Percentiles rank a stretch among this genome's conserved stretches.
Evolutionary conservation across 2,797 vertebrate species (phyloP).

Genomic region (Paratrypauchen microcephalus): DNA sequence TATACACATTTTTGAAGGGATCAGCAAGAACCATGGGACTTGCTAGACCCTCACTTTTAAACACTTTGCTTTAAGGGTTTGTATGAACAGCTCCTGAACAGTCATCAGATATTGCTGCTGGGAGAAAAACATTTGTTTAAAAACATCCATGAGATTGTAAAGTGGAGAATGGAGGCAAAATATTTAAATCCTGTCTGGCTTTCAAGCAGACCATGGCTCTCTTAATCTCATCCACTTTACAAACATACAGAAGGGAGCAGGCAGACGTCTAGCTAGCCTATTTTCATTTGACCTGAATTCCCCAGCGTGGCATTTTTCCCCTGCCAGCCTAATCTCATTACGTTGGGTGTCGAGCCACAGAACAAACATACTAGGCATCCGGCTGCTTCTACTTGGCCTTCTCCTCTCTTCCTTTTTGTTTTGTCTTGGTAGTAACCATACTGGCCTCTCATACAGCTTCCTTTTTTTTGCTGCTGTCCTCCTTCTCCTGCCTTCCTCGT

Average conservation of each 20-base stretch:
- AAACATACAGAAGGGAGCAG: conserved; percentile 71
- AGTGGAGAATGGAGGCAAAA: conserved; percentile 37
- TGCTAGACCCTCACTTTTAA: conserved; percentile 48
- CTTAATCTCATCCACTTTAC: conserved; percentile 77
- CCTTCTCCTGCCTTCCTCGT: conserved; percentile 51
- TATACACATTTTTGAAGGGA: too few species aligned
- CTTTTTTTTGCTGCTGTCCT: conserved; percentile 53
- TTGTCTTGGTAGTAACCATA: conserved; percentile 44
- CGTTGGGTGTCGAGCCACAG: conserved; percentile 66
- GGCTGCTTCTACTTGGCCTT: conserved; percentile 59
- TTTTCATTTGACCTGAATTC: conserved; percentile 85
- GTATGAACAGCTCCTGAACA: conserved; percentile 1
- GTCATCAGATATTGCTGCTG: conserved; percentile 17
- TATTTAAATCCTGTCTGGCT: conserved; percentile 77
- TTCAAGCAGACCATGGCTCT: conserved; percentile 71
- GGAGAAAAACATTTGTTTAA: conserved; percentile 20
- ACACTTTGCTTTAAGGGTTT: conserved; percentile 8
- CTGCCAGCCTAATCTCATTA: conserved; percentile 83
- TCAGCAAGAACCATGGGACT: neutral
- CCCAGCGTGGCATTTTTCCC: conserved; percentile 72
- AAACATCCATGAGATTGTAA: conserved; percentile 39
- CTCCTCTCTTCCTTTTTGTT: conserved; percentile 49
- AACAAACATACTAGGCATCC: conserved; percentile 66
- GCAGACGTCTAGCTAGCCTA: conserved; percentile 80
- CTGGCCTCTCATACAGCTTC: conserved; percentile 35